Conservation (phyloP, 1,140 invertebrate species). For the Catajapyx aquilonaris region DNA sequence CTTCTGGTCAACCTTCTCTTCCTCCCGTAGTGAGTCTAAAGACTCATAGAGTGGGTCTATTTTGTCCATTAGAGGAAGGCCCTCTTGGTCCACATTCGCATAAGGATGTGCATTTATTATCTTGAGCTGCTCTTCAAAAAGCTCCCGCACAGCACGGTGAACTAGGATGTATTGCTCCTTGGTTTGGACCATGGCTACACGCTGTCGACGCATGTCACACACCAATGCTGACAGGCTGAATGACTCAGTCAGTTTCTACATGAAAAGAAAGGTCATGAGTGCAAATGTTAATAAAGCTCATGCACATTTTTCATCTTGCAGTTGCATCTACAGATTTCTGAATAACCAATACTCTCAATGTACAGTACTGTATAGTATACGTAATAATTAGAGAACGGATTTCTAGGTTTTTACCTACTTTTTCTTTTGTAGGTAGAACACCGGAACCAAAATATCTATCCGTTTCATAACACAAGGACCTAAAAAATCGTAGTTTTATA, state of each 20-base stretch:
- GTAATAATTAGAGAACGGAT: too few species aligned
- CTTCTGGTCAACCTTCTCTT: slow-evolving; percentile 15
- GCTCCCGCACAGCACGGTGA: slow-evolving; percentile 27
- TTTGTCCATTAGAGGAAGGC: slow-evolving; percentile 18
- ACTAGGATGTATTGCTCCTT: slow-evolving; percentile 30
- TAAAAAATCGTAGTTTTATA: too few species aligned
- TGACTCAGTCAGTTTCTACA: slow-evolving; percentile 28
- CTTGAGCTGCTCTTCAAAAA: slow-evolving; percentile 30
- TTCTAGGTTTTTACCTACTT: too few species aligned
- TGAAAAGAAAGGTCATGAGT: slow-evolving; percentile 13
- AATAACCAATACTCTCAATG: too few species aligned
- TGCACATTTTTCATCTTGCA: too few species aligned
- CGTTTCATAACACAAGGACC: too few species aligned
- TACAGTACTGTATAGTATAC: too few species aligned
- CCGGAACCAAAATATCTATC: too few species aligned
- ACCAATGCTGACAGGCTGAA: slow-evolving; percentile 33
- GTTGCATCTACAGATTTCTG: too few species aligned
- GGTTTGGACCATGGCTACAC: slow-evolving; percentile 39
- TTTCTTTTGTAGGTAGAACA: too few species aligned
- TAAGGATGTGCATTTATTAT: slow-evolving; percentile 34
- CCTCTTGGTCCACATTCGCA: slow-evolving; percentile 29
- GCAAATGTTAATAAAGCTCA: too few species aligned
- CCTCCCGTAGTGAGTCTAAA: slow-evolving; percentile 12
- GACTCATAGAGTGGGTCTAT: slow-evolving; percentile 7
- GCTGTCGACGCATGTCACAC: slow-evolving; percentile 31